Evolutionary conservation across 2,888 invertebrate species (phyloP).

Genomic region (Drosophila kuntzei): DNA sequence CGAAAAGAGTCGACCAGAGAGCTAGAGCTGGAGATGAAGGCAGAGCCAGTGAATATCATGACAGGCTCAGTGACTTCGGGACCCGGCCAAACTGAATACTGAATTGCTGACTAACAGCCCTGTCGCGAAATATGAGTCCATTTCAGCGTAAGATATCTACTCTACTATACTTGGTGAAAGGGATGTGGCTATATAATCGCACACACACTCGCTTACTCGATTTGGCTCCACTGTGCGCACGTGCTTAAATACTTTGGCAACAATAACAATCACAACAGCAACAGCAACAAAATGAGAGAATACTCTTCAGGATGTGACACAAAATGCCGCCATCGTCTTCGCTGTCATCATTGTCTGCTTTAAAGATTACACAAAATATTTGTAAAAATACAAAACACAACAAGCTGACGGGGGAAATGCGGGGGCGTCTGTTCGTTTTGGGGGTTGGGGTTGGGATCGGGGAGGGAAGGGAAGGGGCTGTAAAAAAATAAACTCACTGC

Average conservation of each 20-base stretch:
- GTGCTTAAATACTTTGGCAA: conserved; percentile 77
- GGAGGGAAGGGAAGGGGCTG: not conserved
- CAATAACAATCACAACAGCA: conserved; percentile 26
- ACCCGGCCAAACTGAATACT: conserved; percentile 62
- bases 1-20: conserved; percentile 50
- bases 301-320: conserved; percentile 79
- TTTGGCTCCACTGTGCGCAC: conserved; percentile 73
- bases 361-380: conserved; percentile 82
- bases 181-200: conserved; percentile 45
- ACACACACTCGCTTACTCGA: conserved; percentile 6
- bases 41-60: conserved; percentile 69
- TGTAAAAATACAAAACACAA: conserved; percentile 77
- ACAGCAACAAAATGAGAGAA: conserved; percentile 42
- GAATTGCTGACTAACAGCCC: conserved; percentile 81
- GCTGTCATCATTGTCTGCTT: conserved; percentile 82
- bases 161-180: conserved; percentile 39
- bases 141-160: conserved; percentile 66
- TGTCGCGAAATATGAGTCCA: conserved; percentile 81
- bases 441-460: not conserved
- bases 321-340: conserved; percentile 81
- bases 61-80: conserved; percentile 77
- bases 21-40: conserved; percentile 2
- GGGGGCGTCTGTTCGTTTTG: conserved; percentile 1
- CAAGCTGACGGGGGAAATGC: conserved; percentile 31
- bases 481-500: conserved; percentile 73